Percentiles rank a stretch among this genome's conserved stretches.
phyloP scores from a whole-genome alignment of 2,888 invertebrate genomes.

The Tetragnatha montana region DNA sequence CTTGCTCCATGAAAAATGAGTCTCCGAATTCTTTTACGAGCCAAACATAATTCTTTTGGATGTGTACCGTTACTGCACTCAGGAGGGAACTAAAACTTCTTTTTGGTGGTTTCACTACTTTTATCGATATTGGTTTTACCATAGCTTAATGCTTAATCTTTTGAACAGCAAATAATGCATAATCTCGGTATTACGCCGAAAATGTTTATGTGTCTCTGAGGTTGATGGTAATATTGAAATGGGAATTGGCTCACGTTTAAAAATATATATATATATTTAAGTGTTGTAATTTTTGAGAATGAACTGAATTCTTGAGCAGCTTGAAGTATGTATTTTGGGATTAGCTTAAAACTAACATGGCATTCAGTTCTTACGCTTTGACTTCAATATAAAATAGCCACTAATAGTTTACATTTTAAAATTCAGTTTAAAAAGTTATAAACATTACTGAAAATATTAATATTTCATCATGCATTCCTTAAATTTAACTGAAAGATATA shows the following conservation, averaged over 20 bases:
- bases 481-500: no score
- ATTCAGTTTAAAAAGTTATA: no score
- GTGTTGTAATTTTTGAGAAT: no score
- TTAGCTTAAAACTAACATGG: no score
- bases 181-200: neutral
- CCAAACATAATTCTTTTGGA: conserved; percentile 24
- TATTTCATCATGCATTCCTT: no score
- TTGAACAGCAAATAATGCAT: neutral
- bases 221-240: neutral
- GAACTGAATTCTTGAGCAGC: no score
- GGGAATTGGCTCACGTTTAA: neutral
- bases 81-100: neutral
- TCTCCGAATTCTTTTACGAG: conserved; percentile 18
- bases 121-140: neutral
- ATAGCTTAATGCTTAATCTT: neutral
- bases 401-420: no score
- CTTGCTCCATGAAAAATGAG: conserved; percentile 20
- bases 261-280: no score
- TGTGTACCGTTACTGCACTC: conserved; percentile 23
- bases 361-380: no score
- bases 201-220: neutral
- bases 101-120: neutral
- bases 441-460: no score
- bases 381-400: no score
- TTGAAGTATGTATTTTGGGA: no score